phyloP scores from a whole-genome alignment of 2,888 invertebrate species.

The Acholoe squamosa region DNA sequence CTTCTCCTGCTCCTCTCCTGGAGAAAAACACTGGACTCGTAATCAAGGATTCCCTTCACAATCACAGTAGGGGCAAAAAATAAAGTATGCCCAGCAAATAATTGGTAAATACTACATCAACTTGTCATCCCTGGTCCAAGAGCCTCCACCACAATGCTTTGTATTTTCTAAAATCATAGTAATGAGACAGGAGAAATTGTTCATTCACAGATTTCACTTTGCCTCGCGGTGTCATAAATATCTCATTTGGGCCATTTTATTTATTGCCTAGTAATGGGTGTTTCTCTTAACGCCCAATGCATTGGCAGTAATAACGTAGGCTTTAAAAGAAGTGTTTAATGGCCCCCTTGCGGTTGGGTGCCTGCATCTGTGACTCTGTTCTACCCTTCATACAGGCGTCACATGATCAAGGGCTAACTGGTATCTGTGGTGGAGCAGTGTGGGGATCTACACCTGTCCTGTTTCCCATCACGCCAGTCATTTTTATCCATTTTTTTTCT shows the following conservation, averaged over 20 bases:
- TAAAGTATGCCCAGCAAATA: constrained; percentile 2
- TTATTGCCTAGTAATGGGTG: constrained; percentile 45
- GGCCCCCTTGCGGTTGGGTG: constrained; percentile 27
- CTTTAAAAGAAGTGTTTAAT: constrained; percentile 3
- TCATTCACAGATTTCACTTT: constrained; percentile 3
- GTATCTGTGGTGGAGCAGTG: neutral
- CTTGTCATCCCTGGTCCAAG: neutral
- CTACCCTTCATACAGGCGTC: neutral
- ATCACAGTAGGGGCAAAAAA: neutral
- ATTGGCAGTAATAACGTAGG: constrained; percentile 1
- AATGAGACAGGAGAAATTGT: constrained; percentile 23
- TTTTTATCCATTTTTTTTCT: neutral
- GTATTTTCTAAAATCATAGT: constrained; percentile 33
- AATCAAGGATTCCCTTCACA: constrained; percentile 31
- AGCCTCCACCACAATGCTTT: neutral
- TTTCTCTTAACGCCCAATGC: constrained; percentile 1
- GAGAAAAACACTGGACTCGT: neutral
- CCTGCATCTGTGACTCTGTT: neutral
- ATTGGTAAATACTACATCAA: constrained; percentile 34
- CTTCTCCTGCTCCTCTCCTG: neutral
- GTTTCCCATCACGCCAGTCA: neutral
- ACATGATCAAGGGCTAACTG: neutral
- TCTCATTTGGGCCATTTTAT: constrained; percentile 43
- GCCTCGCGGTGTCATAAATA: constrained; percentile 49
- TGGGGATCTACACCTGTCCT: neutral